These are phyloP conservation scores for Cataglyphis rosenhaueri DNA, from an alignment of 2,888 invertebrate species.

Conservation along the genomic window DNA sequence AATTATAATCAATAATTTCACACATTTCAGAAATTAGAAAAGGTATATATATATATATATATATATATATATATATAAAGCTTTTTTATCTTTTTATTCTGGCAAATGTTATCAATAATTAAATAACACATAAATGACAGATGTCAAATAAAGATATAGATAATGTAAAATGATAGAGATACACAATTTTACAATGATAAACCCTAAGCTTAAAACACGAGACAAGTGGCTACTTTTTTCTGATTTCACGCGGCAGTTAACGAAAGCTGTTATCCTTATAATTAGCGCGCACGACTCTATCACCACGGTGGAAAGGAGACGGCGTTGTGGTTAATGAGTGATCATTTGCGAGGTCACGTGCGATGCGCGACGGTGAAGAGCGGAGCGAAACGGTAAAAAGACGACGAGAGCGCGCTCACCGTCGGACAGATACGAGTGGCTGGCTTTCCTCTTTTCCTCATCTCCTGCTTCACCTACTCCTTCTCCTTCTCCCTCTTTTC, in stretches of 20 bases:
- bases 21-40: neutral
- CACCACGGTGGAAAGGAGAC: slow-evolving; percentile 41
- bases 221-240: slow-evolving; percentile 17
- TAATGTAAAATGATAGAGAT: neutral
- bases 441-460: slow-evolving; percentile 46
- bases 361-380: slow-evolving; percentile 33
- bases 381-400: slow-evolving; percentile 35
- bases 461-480: slow-evolving; percentile 42
- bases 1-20: neutral
- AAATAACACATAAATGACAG: neutral
- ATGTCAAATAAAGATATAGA: neutral
- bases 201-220: neutral
- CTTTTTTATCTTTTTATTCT: neutral
- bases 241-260: slow-evolving; percentile 19
- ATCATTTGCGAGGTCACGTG: slow-evolving; percentile 66
- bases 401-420: slow-evolving; percentile 9
- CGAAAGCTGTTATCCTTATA: slow-evolving; percentile 34
- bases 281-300: slow-evolving; percentile 48
- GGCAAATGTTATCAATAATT: neutral
- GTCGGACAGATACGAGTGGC: slow-evolving; percentile 44
- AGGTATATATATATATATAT: neutral
- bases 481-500: neutral
- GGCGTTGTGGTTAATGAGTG: slow-evolving; percentile 65
- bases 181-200: neutral
- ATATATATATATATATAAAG: neutral